Evolutionary conservation across 1,140 invertebrate genomes (phyloP).

Genomic region (Philotrypesis tridentata): DNA sequence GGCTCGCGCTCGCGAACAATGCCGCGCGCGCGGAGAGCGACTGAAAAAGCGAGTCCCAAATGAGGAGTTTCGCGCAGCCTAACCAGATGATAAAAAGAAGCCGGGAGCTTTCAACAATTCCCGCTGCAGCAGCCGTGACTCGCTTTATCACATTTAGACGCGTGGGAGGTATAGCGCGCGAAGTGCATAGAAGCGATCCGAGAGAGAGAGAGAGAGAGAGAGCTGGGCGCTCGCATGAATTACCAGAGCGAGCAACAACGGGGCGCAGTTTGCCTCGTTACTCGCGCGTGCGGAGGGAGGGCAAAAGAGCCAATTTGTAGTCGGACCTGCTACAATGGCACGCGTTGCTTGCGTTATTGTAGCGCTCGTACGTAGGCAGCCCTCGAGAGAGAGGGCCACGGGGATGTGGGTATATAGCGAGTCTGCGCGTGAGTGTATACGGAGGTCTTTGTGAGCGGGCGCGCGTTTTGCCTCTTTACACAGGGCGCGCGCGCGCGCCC

Average conservation of each 20-base stretch:
- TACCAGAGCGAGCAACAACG: not conserved
- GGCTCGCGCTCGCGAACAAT: no score
- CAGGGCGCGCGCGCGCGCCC: no score
- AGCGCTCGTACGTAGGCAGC: not conserved
- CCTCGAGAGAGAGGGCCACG: not conserved
- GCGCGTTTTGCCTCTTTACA: not conserved
- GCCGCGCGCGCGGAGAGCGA: no score
- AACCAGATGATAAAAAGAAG: not conserved
- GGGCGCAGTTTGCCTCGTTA: constrained; percentile 39
- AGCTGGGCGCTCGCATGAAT: constrained; percentile 4
- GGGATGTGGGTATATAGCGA: no score
- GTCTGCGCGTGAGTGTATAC: not conserved
- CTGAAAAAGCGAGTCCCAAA: no score
- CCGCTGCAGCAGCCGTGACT: no score
- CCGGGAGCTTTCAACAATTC: not conserved
- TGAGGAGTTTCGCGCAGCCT: no score
- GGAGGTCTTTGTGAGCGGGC: not conserved
- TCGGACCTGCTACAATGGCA: constrained; percentile 23
- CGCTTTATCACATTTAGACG: no score
- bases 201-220: no score
- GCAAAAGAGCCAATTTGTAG: constrained; percentile 57
- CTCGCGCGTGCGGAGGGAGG: not conserved
- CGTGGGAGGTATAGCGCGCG: no score
- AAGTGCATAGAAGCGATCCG: not conserved
- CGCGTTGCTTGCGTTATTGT: not conserved